Percentiles rank a stretch among this genome's conserved stretches.
These are phyloP conservation scores for Galeopsomyia nigrocyanea DNA, from an alignment of 2,888 invertebrate genomes.

Conservation along the genomic window DNA sequence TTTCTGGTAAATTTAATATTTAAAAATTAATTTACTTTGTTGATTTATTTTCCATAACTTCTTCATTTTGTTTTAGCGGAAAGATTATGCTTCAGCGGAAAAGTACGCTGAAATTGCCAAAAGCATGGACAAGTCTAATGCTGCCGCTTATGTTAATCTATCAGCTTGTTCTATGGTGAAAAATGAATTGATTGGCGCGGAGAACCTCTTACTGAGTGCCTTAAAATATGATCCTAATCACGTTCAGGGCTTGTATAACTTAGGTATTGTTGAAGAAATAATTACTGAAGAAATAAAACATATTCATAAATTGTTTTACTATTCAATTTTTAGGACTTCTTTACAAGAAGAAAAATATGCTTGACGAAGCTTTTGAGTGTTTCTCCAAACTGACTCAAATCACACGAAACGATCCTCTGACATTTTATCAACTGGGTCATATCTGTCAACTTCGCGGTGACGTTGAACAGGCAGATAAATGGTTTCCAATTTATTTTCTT, in stretches of 20 bases:
- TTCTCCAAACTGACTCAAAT: conserved; percentile 84
- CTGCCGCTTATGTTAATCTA: conserved; percentile 87
- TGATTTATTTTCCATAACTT: neutral
- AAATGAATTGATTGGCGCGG: conserved; percentile 79
- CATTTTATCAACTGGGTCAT: conserved; percentile 83
- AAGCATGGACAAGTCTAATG: conserved; percentile 82
- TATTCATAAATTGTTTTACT: too few species aligned
- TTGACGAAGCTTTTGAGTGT: conserved; percentile 82
- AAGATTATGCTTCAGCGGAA: conserved; percentile 83
- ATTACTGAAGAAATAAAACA: too few species aligned
- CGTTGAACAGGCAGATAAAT: conserved; percentile 75
- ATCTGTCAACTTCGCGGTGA: conserved; percentile 80
- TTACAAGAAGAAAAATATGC: conserved; percentile 78
- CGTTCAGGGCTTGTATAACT: conserved; percentile 87
- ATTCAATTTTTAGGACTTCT: conserved; percentile 72
- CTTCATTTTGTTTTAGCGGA: conserved; percentile 74
- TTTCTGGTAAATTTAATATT: conserved; percentile 74
- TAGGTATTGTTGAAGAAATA: conserved; percentile 71
- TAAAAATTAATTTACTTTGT: neutral
- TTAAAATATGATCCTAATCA: conserved; percentile 84
- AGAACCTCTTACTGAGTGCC: conserved; percentile 81
- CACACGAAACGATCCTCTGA: conserved; percentile 79
- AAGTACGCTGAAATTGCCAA: conserved; percentile 82
- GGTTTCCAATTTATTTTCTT: conserved; percentile 61
- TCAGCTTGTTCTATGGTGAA: conserved; percentile 83